Conservation (phyloP, 1,140 invertebrate genomes). For the Calephelis virginiensis region DNA sequence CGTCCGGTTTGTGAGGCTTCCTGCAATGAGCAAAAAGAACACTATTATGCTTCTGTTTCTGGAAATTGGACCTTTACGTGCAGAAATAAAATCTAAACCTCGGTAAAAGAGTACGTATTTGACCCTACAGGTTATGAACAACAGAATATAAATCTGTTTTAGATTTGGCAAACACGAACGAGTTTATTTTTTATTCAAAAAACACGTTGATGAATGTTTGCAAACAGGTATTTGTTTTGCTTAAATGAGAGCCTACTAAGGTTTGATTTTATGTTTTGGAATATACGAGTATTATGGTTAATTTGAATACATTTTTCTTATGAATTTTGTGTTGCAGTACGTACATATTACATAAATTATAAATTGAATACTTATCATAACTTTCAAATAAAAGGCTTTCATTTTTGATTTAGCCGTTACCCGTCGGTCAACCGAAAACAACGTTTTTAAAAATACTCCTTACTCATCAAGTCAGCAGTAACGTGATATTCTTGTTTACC, state of each 20-base stretch:
- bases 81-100: background rate
- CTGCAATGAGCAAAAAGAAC: constrained; percentile 76
- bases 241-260: background rate
- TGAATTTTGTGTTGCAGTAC: no score
- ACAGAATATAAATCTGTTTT: constrained; percentile 5
- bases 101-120: background rate
- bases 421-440: no score
- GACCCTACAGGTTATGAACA: background rate
- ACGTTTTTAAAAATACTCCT: no score
- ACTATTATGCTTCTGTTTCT: background rate
- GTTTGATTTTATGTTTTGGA: no score
- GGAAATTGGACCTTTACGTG: background rate
- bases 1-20: constrained; percentile 88
- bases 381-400: no score
- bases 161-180: constrained; percentile 8
- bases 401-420: no score
- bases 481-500: no score
- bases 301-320: no score
- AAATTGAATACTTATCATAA: no score
- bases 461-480: no score
- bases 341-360: no score
- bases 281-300: no score
- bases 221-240: background rate
- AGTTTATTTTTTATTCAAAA: constrained; percentile 4
- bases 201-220: background rate